Evolutionary conservation across 2,888 invertebrate genomes (phyloP).

Genomic region (Pristionchus entomophagus): DNA sequence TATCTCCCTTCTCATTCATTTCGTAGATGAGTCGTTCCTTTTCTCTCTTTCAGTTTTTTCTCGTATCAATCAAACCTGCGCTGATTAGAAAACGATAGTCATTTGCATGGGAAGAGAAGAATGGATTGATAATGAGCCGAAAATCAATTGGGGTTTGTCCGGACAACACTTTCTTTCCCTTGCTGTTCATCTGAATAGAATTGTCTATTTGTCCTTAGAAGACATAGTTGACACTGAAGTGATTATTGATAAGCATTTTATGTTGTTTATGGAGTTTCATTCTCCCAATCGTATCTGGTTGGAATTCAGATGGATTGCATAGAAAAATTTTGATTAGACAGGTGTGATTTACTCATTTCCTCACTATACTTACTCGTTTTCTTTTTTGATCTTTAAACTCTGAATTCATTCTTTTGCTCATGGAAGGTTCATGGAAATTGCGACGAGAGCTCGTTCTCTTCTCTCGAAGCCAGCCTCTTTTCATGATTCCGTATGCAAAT

Average conservation of each 20-base stretch:
- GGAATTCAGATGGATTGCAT: neutral
- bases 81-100: conserved; percentile 38
- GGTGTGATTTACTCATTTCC: neutral
- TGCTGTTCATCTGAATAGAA: neutral
- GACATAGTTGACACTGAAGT: neutral
- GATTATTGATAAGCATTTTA: too few relatives aligned
- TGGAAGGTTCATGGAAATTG: neutral
- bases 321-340: neutral
- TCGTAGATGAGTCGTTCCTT: neutral
- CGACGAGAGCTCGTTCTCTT: conserved; percentile 13
- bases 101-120: conserved; percentile 39
- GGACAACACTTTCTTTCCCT: neutral
- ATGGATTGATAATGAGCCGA: conserved; percentile 22
- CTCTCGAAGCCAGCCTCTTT: conserved; percentile 34
- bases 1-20: neutral
- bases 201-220: neutral
- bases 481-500: conserved; percentile 48
- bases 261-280: too few relatives aligned
- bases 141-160: neutral
- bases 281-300: too few relatives aligned
- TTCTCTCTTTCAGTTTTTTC: conserved; percentile 4
- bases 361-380: too few relatives aligned
- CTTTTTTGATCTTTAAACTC: neutral
- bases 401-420: neutral
- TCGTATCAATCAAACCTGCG: conserved; percentile 27